Evolutionary conservation across 2,797 vertebrate species (phyloP).

Genomic region (Phataginus tricuspis): DNA sequence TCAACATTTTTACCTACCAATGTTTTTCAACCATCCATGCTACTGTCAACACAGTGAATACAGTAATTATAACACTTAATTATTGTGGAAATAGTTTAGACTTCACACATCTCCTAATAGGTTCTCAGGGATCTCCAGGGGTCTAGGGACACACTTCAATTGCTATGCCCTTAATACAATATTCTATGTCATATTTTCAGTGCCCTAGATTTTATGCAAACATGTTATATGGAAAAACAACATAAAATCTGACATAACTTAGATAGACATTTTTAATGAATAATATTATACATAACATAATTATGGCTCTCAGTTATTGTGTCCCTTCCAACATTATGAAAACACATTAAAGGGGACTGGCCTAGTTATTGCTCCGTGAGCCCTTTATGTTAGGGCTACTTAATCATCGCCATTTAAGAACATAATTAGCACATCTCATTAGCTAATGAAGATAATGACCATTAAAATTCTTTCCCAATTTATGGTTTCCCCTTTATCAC

Average conservation of each 20-base stretch:
- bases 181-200: neutral
- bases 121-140: accelerated
- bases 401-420: slow-evolving; percentile 75
- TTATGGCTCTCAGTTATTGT: neutral
- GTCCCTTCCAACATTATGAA: neutral
- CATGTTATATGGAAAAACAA: neutral
- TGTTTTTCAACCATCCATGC: neutral
- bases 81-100: neutral
- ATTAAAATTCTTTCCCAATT: slow-evolving; percentile 71
- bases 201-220: neutral
- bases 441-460: slow-evolving; percentile 74
- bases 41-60: neutral
- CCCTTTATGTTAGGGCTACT: slow-evolving; percentile 16
- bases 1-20: neutral
- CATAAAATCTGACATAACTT: neutral
- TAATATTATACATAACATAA: slow-evolving; percentile 9
- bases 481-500: slow-evolving; percentile 64
- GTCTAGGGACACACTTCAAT: neutral
- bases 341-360: neutral
- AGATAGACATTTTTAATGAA: slow-evolving; percentile 42
- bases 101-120: neutral
- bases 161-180: neutral
- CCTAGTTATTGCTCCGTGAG: slow-evolving; percentile 11
- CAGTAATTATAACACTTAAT: neutral
- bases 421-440: slow-evolving; percentile 75